Base-by-base conservation (phyloP, 2,888 invertebrate species). In the Blastobasis adustella region DNA sequence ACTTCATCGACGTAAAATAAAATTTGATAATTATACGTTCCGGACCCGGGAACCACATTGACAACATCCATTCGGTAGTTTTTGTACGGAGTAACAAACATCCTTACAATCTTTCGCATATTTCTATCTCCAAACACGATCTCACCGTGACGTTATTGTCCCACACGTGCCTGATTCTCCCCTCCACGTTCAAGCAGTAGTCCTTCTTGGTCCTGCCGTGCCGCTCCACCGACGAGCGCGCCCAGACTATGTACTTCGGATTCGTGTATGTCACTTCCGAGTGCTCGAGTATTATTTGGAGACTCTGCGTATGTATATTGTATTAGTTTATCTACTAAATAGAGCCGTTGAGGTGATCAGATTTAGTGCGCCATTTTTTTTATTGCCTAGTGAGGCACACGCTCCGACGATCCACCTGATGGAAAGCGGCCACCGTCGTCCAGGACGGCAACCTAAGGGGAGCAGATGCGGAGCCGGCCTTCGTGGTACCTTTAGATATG, bases 131-230 rank as follows among this genome's bases (percentile, higher is more conserved):
- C 40, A 6, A 8, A 40, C 40, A 6, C 8, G 5, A 40, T 40
- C 65, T 52, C 49, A 69, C 73, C 63, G 72, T 60, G 5, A 72
- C 53, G 49, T 75, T 73, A 52, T 75, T 70, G 8, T 46, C 54
- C 62, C 66, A 58, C 4, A 52, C 38, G 0, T 60, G 49, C 8
- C 59, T 52, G 1, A 45, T 48, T 0, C 47, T 40, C 0, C 54
- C 54, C 36, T 58, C 59, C 0, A 63, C 0, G 47, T 73, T 70
- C 0, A 69, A 8, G 44, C 57, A 66, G 50, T 69, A 68, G 1
- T 53, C 58, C 9, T 70, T 65, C 4, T 53, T 61, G 23, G 23
- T 23, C 10, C 71, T 55, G 5, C 67, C 58, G 48, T 65, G 59
- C 6, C 67, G 60, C 6, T 51, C 58, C 0, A 72, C 55, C 10